A percentile compares a stretch with the other conserved stretches of the same genome.
Evolutionary conservation across 2,888 invertebrate genomes (phyloP).

Genomic region (Apomyelois bistriatella): DNA sequence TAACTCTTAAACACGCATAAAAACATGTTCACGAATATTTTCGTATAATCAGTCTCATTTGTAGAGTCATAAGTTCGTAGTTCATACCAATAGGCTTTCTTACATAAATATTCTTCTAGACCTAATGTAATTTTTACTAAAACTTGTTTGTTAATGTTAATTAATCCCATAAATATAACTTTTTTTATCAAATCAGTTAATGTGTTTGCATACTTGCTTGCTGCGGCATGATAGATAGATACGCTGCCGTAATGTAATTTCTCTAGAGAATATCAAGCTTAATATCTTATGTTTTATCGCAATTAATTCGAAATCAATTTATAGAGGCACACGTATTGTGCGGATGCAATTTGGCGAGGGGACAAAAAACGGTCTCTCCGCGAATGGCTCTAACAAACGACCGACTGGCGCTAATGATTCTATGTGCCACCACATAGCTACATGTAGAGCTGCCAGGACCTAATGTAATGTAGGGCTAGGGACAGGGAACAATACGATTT

Average conservation of each 20-base stretch:
- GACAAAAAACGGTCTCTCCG: slow-evolving; percentile 75
- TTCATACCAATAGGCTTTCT: too few species aligned
- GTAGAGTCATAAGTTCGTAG: too few species aligned
- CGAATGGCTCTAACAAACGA: slow-evolving; percentile 76
- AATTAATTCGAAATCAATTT: slow-evolving; percentile 76
- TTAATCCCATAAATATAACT: background rate
- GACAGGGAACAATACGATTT: background rate
- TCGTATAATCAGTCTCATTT: too few species aligned
- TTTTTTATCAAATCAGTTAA: background rate
- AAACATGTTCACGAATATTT: too few species aligned
- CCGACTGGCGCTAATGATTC: slow-evolving; percentile 75
- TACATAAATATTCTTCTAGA: too few species aligned
- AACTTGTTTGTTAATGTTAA: too few species aligned
- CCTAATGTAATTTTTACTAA: too few species aligned
- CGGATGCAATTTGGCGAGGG: slow-evolving; percentile 74
- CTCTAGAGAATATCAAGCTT: slow-evolving; percentile 5
- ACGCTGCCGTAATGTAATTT: slow-evolving; percentile 7
- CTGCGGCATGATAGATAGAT: background rate
- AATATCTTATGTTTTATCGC: slow-evolving; percentile 33
- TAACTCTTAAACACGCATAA: too few species aligned
- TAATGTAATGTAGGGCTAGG: slow-evolving; percentile 11
- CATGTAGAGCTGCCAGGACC: slow-evolving; percentile 14
- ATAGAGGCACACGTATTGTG: slow-evolving; percentile 68
- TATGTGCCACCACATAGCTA: slow-evolving; percentile 44
- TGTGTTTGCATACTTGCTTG: background rate